Percentiles rank a stretch among this genome's conserved stretches.
Conservation (phyloP, 1,140 invertebrate genomes). For the Vanessa atalanta region DNA sequence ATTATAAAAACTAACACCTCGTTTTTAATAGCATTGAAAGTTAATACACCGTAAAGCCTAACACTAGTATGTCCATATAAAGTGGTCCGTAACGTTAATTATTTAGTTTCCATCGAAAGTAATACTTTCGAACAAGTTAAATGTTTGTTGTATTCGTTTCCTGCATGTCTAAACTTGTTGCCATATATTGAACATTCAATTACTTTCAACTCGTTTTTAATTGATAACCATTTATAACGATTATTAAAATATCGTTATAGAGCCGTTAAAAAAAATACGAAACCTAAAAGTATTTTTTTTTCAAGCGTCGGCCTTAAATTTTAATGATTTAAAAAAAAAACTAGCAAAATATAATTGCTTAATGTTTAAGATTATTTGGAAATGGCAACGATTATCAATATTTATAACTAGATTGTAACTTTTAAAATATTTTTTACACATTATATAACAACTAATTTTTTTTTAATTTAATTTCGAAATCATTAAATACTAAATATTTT, state of each 20-base stretch:
- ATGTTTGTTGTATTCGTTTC: constrained; percentile 34
- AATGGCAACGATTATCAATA: too few species aligned
- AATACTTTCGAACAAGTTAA: constrained; percentile 37
- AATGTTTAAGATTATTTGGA: too few species aligned
- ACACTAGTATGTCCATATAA: constrained; percentile 20
- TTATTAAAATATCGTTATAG: constrained; percentile 22
- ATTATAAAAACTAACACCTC: not conserved
- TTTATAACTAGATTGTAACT: too few species aligned
- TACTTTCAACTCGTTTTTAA: constrained; percentile 25
- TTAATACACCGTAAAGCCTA: not conserved
- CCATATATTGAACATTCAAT: constrained; percentile 34
- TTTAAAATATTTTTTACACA: too few species aligned
- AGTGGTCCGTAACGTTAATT: constrained; percentile 16
- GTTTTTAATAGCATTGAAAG: too few species aligned
- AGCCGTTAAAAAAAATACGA: not conserved
- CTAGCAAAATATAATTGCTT: not conserved
- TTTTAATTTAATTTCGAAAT: too few species aligned
- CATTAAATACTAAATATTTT: too few species aligned
- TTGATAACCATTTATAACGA: constrained; percentile 23
- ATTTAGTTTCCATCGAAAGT: constrained; percentile 35
- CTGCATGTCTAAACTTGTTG: constrained; percentile 32
- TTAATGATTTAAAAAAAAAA: not conserved
- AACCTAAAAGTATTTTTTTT: not conserved
- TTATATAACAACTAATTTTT: too few species aligned
- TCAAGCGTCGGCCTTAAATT: not conserved